Base-by-base conservation (phyloP, 2,797 vertebrate genomes). In the Buphagus erythrorhynchus region DNA sequence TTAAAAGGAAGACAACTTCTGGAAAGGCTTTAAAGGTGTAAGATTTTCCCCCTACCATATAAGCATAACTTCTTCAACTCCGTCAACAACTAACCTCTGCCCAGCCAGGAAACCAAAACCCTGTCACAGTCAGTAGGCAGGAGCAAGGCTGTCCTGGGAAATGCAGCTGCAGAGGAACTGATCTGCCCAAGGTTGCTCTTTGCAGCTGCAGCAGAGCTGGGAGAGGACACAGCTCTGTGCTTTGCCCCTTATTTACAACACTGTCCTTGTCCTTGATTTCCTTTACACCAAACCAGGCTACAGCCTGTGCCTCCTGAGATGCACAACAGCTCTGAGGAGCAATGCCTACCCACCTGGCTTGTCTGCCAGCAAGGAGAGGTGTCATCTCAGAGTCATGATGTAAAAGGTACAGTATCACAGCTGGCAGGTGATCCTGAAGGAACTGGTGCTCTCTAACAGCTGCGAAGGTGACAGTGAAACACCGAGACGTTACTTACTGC, bases 331-430 rank as follows among this genome's bases (percentile, higher is more conserved):
- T 88, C 88, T 29, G 61, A 78, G 35, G 85, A 90, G 80, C 46
- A 67, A 36, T 45, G 76, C 89, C 91, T 69, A 80, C 76, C 91
- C 91, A 95, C 79, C 93, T 91, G 96, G 85, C 89, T 86, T 14
- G 78, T 92, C 91, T 94, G 92, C 94, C 91, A 94, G 94, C 92
- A 82, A 80, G 84, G 72, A 96, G 75, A 93, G 62, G 72, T 78
- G 84, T 75, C 87, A 92, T 66, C 68, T 77, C 81, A 68, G 31
- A 51, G 31, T 35, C 6, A 0, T 73, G 88, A 88, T 72, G 88
- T 81, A 68, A 90, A 92, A 88, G 54, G 72, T 36, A 66, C 7
- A 85, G 90, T 86, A 91, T 62, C 79, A 72, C 86, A 91, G 92
- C 90, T 91, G 93, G 86, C 75, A 89, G 71, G 72, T 72, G 80